Base-by-base conservation (phyloP, 2,888 invertebrate species). In the Chrysina gloriosa region DNA sequence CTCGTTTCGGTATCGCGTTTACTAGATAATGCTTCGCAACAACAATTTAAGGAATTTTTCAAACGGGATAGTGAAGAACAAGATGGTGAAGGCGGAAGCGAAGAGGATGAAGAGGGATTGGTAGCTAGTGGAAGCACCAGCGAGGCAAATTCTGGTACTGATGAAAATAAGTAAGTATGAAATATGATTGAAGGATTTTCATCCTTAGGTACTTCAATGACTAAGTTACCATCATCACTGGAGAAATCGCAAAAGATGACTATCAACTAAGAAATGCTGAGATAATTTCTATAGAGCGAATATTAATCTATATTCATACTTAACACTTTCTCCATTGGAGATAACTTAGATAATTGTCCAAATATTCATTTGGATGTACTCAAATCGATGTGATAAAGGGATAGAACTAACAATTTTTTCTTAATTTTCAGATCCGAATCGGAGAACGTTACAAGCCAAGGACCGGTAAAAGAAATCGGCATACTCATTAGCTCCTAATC, bases 401-500 rank as follows among this genome's bases (percentile, higher is more conserved):
- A 6, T 5, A 36, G 14, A 36, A 36, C 14, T 36, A 36, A 36
- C 14, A n/a, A 0, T 27, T 27, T 52, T 36, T 31, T 56, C 9
- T 31, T 29, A 25, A 11, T 34, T 47, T 58, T 11, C 84, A 90
- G 90, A 77, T 91, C 91, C 0, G 91, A 92, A 79, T 88, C 89
- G 0, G 89, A 90, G 69, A 86, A 86, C 63, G 69, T 77, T 42
- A 83, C 84, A 0, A 84, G 84, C 0, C 85, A 84, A 34, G 86
- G 84, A 50, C 86, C 85, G 48, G 86, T 86, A 96, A 83, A 96
- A 96, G 83, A 94, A 95, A 77, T 97, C 96, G 9, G 97, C 97
- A 0, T 98, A 98, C 82, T 96, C 96, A 54, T 87, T 96, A 78
- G 97, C 97, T 0, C 97, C 97, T 0, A 97, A 97, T 82, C 89